phyloP scores from a whole-genome alignment of 2,888 invertebrate genomes.

The Apamea sordens region DNA sequence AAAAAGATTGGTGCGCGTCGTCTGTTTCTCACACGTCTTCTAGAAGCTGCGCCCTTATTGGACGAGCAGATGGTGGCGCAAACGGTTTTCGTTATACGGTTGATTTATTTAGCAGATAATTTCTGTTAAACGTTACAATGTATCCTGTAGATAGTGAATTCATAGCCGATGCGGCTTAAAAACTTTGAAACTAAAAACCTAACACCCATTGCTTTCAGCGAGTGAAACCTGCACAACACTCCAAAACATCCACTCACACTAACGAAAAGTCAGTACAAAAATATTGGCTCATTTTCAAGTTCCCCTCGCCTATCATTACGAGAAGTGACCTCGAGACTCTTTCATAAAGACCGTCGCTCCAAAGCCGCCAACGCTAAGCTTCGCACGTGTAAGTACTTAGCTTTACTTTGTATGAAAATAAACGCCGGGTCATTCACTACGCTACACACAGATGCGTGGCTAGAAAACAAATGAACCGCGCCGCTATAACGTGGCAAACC shows the following conservation, averaged over 20 bases:
- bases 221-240: background rate
- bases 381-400: background rate
- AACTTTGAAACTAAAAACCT: background rate
- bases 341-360: background rate
- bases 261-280: constrained; percentile 14
- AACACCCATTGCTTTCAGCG: background rate
- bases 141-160: no score
- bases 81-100: background rate
- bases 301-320: constrained; percentile 29
- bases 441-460: background rate
- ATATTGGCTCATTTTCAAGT: constrained; percentile 40
- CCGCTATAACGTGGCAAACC: background rate
- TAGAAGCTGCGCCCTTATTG: background rate
- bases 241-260: background rate
- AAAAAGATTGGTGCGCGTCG: background rate
- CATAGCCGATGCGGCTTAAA: background rate
- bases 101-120: background rate
- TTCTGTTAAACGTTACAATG: background rate
- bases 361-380: background rate
- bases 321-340: constrained; percentile 34
- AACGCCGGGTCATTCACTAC: background rate
- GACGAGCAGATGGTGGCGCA: background rate
- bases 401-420: background rate
- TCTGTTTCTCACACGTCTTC: background rate
- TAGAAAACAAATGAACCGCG: background rate